These are phyloP conservation scores for Cassiopea xamachana DNA, from an alignment of 30 jellyfish, hydroid and myxozoan genomes.

Conservation along the genomic window DNA sequence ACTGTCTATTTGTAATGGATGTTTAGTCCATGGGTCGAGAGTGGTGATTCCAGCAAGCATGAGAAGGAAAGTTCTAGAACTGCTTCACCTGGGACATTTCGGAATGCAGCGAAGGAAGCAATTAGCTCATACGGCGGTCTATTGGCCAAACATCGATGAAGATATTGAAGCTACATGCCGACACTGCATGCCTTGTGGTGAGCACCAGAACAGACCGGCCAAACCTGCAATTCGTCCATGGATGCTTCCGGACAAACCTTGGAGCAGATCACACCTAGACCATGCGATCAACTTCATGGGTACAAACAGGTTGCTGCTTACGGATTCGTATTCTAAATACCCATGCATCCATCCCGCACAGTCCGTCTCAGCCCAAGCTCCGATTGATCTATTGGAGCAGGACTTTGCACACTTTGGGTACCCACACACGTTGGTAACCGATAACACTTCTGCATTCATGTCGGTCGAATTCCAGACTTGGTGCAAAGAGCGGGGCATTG, in stretches of 20 bases:
- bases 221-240: constrained; percentile 44
- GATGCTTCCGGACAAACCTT: constrained; percentile 50
- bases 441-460: constrained; percentile 26
- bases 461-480: constrained; percentile 43
- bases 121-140: constrained; percentile 33
- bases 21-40: constrained; percentile 30
- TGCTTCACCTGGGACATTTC: constrained; percentile 43
- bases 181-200: constrained; percentile 45
- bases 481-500: constrained; percentile 39
- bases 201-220: constrained; percentile 37
- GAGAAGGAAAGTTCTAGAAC: neutral
- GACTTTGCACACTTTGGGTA: constrained; percentile 36
- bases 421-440: constrained; percentile 48
- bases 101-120: constrained; percentile 34
- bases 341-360: constrained; percentile 50
- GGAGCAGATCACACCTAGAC: constrained; percentile 62
- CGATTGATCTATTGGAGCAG: constrained; percentile 32
- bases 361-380: constrained; percentile 30
- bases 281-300: constrained; percentile 43
- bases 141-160: constrained; percentile 67
- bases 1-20: constrained; percentile 17
- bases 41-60: constrained; percentile 42
- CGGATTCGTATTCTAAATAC: constrained; percentile 40
- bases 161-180: constrained; percentile 40
- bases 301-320: constrained; percentile 52